Evolutionary conservation across 2,113 vertebrate genomes (phyloP), one percentile per base, ranked within the genome.

Genomic region (Lagopus muta): DNA sequence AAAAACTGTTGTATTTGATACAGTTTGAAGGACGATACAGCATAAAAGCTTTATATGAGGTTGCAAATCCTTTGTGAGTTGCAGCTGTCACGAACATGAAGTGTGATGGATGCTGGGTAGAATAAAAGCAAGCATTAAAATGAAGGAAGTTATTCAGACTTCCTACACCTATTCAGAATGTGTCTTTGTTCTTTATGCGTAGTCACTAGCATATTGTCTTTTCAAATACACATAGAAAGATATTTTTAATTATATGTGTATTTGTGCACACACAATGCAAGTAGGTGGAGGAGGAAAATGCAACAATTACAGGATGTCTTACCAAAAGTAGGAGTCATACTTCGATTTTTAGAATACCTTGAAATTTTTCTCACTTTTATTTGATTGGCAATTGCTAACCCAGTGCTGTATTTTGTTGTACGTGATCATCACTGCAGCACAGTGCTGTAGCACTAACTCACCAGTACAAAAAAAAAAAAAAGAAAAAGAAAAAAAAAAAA

Each of bases 281-380:
- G 81, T 93, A 95, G 94, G 92, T 70, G 92, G 91, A 82, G 90
- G 84, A 96, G 95, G 96, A 97, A 97, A 96, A 82, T 64, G 34
- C 58, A 92, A 97, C 96, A 97, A 97, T 97, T 86, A 43, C 95
- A 97, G 97, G 97, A 97, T 96, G 88, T 92, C 66, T 94, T 75
- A 66, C 60, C 62, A 79, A 93, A 93, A 94, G 93, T n/a, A 93
- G 82, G 54, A 89, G 82, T 84, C 54, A 88, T 86, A 91, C 82
- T 94, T 84, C 64, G 47, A 38, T 60, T 93, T 92, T 86, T 89
- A 58, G 94, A 91, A 91, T 66, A 80, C 67, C 27, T 69, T 85
- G 85, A 82, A 54, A 42, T 9, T 34, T 34, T 20, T 24, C 84
- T 95, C 86, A 94, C 84, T 79, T 96, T 94, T 91, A 78, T 91